A percentile compares a stretch with the other conserved stretches of the same genome.
These are phyloP conservation scores for Drosophila mayaguana DNA, from an alignment of 2,888 invertebrate species.

Conservation along the genomic window DNA sequence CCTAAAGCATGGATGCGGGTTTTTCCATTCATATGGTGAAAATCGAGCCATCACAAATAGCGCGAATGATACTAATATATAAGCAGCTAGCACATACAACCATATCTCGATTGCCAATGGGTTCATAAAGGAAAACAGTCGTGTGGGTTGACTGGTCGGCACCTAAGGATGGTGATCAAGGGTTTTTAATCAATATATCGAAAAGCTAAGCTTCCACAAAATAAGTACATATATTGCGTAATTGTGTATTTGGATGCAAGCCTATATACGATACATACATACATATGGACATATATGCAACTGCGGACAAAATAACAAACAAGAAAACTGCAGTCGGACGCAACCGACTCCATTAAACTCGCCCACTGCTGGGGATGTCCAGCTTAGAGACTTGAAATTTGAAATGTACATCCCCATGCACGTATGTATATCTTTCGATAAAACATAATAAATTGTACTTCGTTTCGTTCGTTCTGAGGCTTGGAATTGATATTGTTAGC, in stretches of 20 bases:
- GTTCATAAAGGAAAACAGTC: constrained; percentile 97
- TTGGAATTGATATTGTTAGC: too few species aligned
- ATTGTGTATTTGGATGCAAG: background rate
- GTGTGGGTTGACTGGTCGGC: constrained; percentile 94
- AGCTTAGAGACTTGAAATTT: too few species aligned
- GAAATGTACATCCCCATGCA: too few species aligned
- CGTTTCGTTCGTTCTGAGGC: too few species aligned
- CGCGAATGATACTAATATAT: constrained; percentile 96
- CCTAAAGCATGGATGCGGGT: constrained; percentile 91
- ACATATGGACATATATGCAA: too few species aligned
- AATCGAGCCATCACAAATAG: constrained; percentile 98
- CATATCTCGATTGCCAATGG: constrained; percentile 98
- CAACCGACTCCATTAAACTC: too few species aligned
- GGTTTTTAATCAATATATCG: background rate
- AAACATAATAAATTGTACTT: too few species aligned
- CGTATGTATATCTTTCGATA: too few species aligned
- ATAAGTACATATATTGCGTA: background rate
- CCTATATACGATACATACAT: background rate
- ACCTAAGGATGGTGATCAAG: constrained; percentile 87
- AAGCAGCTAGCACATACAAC: constrained; percentile 97
- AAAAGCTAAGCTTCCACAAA: background rate
- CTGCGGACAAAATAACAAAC: too few species aligned
- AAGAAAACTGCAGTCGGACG: too few species aligned
- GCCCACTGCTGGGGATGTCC: too few species aligned
- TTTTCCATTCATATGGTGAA: constrained; percentile 98